Evolutionary conservation across 2,113 vertebrate genomes (phyloP), one percentile per base, ranked within the genome.

Genomic region (Silurus meridionalis): DNA sequence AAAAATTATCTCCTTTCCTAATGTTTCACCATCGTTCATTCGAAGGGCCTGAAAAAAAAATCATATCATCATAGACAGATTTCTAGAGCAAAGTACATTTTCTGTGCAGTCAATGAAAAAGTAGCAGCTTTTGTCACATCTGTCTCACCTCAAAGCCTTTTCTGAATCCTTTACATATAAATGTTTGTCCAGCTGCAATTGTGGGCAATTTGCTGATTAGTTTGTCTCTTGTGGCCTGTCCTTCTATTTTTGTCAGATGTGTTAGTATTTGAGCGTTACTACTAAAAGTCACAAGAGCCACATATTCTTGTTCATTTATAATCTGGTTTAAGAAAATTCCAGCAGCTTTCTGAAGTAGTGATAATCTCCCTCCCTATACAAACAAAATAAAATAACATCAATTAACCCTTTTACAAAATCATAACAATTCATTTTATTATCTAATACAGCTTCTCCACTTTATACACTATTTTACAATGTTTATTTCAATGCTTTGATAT

Each of bases 1-100:
- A 71, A 95, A 85, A 78, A 95, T 88, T 3, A 95, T 88, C 88
- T 93, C 91, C 86, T 93, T 90, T 63, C 94, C 93, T 17, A 86
- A 46, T 78, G 88, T 86, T 67, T 82, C 84, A 61, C 83, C 66
- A 23, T 90, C 89, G 37, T 37, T 2, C 7, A 57, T 80, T 84
- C 85, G 82, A 87, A 94, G 89, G 75, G 92, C 93, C 95, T 95
- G 21, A 82, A 82, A 55, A 9, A 9, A 21, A n/a, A 19, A 57
- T 19, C 3, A 14, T 37, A 53, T 60, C 9, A 83, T n/a, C 0
- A 21, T 8, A 21, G 25, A 58, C 25, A 46, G 25, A 37, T 37
- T 61, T 37, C 9, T 80, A 46, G 61, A 64, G 9, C 21, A 48
- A 81, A 48, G 60, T 87, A 67, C 19, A 2, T 8, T 8, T 7